phyloP scores from a whole-genome alignment of 1,140 invertebrate species.

The Frieseomelitta varia region DNA sequence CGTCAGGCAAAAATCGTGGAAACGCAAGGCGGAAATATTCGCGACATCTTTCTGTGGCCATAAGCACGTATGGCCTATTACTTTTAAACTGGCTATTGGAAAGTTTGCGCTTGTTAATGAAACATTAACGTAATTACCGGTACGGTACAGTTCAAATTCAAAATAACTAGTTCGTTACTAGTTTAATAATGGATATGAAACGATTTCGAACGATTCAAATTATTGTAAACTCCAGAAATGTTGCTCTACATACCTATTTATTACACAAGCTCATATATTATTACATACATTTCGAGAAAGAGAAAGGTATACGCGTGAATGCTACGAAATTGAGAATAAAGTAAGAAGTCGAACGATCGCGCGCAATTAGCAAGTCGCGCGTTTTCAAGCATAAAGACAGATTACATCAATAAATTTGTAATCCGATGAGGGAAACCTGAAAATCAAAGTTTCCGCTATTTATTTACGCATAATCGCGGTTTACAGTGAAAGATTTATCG shows the following conservation, averaged over 20 bases:
- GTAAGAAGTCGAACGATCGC: background rate
- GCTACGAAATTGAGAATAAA: background rate
- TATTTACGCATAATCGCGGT: background rate
- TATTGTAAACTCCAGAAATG: background rate
- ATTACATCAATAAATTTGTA: background rate
- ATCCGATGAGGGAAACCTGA: background rate
- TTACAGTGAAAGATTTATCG: constrained; percentile 11
- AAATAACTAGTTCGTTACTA: background rate
- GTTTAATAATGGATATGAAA: background rate
- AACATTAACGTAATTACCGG: background rate
- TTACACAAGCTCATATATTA: background rate
- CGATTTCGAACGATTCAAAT: too few relatives aligned
- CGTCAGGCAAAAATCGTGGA: background rate
- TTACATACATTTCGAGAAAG: background rate
- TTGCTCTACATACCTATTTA: background rate
- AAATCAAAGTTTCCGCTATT: background rate
- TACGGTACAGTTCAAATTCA: background rate
- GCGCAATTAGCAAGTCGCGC: background rate
- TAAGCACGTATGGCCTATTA: background rate
- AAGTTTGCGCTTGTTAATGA: background rate
- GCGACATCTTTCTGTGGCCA: background rate
- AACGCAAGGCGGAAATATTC: background rate
- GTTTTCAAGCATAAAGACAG: background rate
- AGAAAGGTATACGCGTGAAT: too few relatives aligned
- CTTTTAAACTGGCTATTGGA: background rate